Evolutionary conservation across 1,140 invertebrate species (phyloP), one percentile per base, ranked within the genome.

Genomic region (Propsilocerus akamusi): DNA sequence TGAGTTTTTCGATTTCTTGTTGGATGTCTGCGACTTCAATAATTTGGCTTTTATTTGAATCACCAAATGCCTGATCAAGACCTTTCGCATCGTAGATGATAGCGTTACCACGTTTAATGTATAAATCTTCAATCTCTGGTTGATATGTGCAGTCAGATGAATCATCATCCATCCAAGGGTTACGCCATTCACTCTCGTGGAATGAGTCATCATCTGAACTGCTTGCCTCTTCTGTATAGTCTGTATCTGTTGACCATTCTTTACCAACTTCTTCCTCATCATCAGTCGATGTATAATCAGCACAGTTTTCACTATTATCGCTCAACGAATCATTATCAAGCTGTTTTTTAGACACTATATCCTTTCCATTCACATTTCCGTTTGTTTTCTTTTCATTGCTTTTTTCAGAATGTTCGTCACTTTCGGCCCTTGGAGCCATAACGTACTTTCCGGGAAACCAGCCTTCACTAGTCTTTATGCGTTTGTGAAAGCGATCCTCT

Each of bases 61-160:
- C 17, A 11, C n/a, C 49, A 25, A 49, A 37, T 26, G 41, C 47
- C 12, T 14, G 26, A 30, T 22, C 17, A 46, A 25, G 28, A 48
- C 20, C n/a, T 32, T 14, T 26, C 11, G 23, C 20, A 26, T 41
- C 32, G 20, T 47, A 28, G 10, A 50, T 24, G 24, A 26, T 17
- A 10, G 25, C 28, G 17, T 34, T 25, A 51, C 54, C 54, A 46
- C 37, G 30, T 20, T 52, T 52, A 34, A 55, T 50, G 37, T 52
- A 47, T 24, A 52, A 26, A 47, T 55, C 52, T 28, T 55, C 51
- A 7, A 50, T 48, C 26, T 48, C 50, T 37, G 53, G 47, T 24
- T 52, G 20, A 51, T 53, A 55, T 12, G 53, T 52, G 7, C 37
- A 47, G 46, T 49, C 11, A 24, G 46, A 48, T 6, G 50, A 47